Percentiles rank a stretch among this genome's conserved stretches.
Conservation (phyloP, 2,113 vertebrate species). For the Polypterus bichir region DNA sequence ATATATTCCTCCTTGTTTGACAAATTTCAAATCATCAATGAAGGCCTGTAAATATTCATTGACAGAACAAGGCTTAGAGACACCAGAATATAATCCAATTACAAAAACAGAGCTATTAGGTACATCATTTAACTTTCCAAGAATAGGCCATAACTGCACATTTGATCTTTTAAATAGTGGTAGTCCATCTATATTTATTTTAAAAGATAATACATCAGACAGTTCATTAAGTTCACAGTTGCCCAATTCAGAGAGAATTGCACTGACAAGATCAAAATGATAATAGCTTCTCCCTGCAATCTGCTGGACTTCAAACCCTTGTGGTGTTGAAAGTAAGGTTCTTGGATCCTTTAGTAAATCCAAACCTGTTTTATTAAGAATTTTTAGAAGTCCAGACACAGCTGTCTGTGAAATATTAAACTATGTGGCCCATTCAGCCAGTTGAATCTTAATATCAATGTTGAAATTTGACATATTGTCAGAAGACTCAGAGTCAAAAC, state of each 20-base stretch:
- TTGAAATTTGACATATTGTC: too few species aligned
- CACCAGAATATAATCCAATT: constrained; percentile 8
- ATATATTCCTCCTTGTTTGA: constrained; percentile 3
- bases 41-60: constrained; percentile 6
- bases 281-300: constrained; percentile 17
- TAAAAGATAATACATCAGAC: constrained; percentile 7
- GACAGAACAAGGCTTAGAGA: constrained; percentile 4
- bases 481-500: too few species aligned
- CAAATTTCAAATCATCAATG: constrained; percentile 7
- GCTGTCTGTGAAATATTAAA: too few species aligned
- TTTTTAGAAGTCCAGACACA: too few species aligned
- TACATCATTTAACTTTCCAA: constrained; percentile 4
- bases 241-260: constrained; percentile 8
- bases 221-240: background rate
- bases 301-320: constrained; percentile 16
- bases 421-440: too few species aligned
- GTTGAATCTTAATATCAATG: too few species aligned
- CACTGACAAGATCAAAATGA: constrained; percentile 16
- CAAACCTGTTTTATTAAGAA: too few species aligned
- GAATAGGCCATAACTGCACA: constrained; percentile 8
- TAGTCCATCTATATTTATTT: constrained; percentile 16
- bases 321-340: background rate
- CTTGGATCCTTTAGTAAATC: too few species aligned
- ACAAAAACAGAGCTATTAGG: constrained; percentile 4
- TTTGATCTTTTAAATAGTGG: constrained; percentile 7